phyloP scores from a whole-genome alignment of 1,140 invertebrate species.

The Apis mellifera region DNA sequence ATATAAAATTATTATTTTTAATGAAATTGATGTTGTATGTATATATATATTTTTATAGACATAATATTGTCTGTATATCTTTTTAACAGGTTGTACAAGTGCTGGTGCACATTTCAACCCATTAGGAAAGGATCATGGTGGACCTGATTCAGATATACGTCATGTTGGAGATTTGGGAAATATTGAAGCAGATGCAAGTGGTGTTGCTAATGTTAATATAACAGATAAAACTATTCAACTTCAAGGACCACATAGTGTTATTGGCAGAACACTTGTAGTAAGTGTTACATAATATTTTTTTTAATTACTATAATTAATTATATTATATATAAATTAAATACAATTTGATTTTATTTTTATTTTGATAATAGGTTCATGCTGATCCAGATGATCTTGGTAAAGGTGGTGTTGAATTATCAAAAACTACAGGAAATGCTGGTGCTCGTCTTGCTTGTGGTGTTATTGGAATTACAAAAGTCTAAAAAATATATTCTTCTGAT shows the following conservation, averaged over 20 bases:
- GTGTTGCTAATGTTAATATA: constrained; percentile 90
- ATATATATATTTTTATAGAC: too few relatives aligned
- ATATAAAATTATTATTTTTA: too few relatives aligned
- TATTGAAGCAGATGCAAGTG: constrained; percentile 87
- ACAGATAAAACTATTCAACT: constrained; percentile 89
- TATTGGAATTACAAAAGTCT: constrained; percentile 91
- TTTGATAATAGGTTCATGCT: constrained; percentile 87
- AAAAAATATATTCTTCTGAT: constrained; percentile 67
- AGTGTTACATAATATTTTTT: constrained; percentile 56
- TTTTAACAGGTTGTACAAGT: constrained; percentile 90
- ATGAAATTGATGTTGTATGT: too few relatives aligned
- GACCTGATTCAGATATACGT: constrained; percentile 86
- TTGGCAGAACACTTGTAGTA: constrained; percentile 94
- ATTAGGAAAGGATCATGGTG: constrained; percentile 91
- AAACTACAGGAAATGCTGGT: constrained; percentile 98
- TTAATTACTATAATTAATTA: neutral
- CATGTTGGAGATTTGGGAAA: constrained; percentile 98
- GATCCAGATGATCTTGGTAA: constrained; percentile 97
- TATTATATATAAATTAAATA: neutral
- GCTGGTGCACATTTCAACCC: constrained; percentile 99
- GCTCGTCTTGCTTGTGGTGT: constrained; percentile 97
- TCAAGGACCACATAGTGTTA: constrained; percentile 88
- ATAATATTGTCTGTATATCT: neutral
- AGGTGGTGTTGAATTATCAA: constrained; percentile 96
- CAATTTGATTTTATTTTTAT: constrained; percentile 3